phyloP scores from a whole-genome alignment of 2,113 vertebrate species.

The Thinocorus orbignyianus region DNA sequence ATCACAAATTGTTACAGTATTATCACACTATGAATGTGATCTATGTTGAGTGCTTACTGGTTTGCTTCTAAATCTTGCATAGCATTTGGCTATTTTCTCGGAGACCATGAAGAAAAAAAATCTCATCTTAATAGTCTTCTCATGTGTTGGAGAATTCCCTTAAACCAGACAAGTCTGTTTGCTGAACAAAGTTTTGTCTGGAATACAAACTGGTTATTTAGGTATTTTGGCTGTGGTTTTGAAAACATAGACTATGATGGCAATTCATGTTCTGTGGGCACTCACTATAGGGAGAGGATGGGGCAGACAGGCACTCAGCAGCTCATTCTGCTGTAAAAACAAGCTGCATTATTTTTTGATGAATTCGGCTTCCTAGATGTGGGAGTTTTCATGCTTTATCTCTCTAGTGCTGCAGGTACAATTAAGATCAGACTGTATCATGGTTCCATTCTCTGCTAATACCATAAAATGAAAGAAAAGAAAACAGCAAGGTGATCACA shows the following conservation, averaged over 20 bases:
- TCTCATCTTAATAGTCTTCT: neutral
- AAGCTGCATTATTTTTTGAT: neutral
- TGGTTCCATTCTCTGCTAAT: neutral
- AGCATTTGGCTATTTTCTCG: neutral
- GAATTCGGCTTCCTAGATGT: neutral
- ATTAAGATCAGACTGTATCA: neutral
- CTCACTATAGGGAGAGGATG: neutral
- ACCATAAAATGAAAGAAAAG: neutral
- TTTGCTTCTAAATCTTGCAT: neutral
- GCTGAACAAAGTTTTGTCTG: neutral
- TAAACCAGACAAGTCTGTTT: neutral
- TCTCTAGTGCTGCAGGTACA: neutral
- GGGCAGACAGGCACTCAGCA: neutral
- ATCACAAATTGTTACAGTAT: neutral
- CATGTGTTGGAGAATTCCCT: neutral
- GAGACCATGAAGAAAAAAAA: neutral
- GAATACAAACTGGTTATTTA: neutral
- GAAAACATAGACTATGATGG: neutral
- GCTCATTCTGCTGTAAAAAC: neutral
- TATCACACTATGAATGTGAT: neutral
- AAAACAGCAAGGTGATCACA: neutral
- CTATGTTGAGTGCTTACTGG: neutral
- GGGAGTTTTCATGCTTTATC: neutral
- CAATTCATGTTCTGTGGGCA: neutral
- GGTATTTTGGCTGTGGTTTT: neutral